Evolutionary conservation across 2,888 invertebrate genomes (phyloP), one percentile per base, ranked within the genome.

Genomic region (Bibio marci): DNA sequence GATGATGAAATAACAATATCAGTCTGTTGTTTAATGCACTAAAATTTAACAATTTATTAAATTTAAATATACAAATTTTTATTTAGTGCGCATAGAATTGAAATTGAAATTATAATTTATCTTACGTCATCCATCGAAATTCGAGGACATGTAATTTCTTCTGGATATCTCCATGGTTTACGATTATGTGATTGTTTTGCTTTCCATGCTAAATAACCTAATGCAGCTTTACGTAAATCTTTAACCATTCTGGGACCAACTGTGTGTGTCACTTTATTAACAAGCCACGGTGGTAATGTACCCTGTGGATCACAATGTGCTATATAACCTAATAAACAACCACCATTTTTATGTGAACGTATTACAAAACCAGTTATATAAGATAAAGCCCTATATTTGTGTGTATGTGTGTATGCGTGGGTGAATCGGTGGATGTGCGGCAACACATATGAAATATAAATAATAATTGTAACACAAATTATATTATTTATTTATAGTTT

Each of bases 291-390:
- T 2, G 91, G 91, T 41, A 91, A 64, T 33, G 76, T 76, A 46
- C 90, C 91, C 53, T 80, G 76, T 10, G 90, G 90, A 61, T 91
- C 91, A 4, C 85, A 83, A 52, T 90, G 85, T 2, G 90, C 82
- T 26, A 91, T 76, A 58, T 91, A 92, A 17, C 83, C 85, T 41
- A 91, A 64, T 63, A 80, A 78, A 54, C 85, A 82, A 44, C 82
- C 80, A 5, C 65, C 63, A 38, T 57, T 60, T 39, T 61, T 58
- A 18, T 66, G 56, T 3, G 70, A 64, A 38, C 81, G 66, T 44
- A 90, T 71, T 47, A 80, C 69, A 54, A 75, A 78, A 12, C 77
- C 76, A 35, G 73, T 73, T 47, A 75, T 53, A 45, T 73, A 58
- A 28, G 71, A 78, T 49, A 65, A 58, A 33, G 70, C 79, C 58